Evolutionary conservation across 2,797 vertebrate species (phyloP).

Genomic region (Agapornis canus): DNA sequence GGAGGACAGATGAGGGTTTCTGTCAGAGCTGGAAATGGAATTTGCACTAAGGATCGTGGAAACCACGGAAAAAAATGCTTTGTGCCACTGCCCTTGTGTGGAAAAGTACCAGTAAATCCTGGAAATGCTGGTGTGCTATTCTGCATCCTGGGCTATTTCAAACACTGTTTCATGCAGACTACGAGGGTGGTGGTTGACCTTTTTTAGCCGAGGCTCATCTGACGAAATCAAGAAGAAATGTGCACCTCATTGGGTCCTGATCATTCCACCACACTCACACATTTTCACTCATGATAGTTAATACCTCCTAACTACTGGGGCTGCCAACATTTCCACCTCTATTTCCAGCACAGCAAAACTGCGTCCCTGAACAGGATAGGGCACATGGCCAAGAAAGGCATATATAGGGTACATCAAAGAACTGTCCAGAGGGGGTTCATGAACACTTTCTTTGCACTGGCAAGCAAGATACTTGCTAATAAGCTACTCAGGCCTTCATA

Average conservation of each 20-base stretch:
- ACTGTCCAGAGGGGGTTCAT: neutral
- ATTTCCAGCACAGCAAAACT: neutral
- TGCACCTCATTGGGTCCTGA: neutral
- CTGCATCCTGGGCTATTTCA: neutral
- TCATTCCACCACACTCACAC: neutral
- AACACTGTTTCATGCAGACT: neutral
- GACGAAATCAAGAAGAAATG: neutral
- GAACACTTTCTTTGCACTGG: neutral
- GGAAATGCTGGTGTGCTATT: neutral
- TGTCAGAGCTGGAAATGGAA: neutral
- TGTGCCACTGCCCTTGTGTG: neutral
- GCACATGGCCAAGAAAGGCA: neutral
- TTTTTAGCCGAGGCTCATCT: neutral
- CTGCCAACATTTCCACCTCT: slow-evolving; percentile 5
- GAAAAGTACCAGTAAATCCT: neutral
- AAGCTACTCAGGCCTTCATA: neutral
- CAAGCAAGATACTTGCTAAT: neutral
- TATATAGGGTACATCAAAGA: neutral
- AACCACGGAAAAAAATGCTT: accelerated
- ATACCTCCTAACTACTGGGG: neutral
- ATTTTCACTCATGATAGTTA: neutral
- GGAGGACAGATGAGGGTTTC: neutral
- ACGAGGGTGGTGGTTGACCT: accelerated
- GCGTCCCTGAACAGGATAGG: neutral
- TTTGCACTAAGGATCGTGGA: neutral